These are phyloP conservation scores for Temnothorax unifasciatus DNA, from an alignment of 2,888 invertebrate species.

Conservation along the genomic window DNA sequence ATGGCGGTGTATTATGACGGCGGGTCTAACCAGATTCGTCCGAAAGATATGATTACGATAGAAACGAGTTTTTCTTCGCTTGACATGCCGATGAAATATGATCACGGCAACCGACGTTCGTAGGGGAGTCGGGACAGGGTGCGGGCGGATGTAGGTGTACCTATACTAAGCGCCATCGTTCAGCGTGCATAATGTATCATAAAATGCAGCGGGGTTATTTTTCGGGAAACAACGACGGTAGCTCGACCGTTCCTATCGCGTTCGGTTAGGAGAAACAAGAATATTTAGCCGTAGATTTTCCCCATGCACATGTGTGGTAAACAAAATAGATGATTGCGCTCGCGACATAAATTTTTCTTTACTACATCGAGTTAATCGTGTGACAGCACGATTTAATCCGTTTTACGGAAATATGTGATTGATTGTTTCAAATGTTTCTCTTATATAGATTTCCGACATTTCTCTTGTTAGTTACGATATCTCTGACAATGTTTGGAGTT, in stretches of 20 bases:
- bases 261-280: conserved; percentile 22
- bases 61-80: conserved; percentile 57
- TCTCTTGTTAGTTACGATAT: background rate
- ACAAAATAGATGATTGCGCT: background rate
- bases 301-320: background rate
- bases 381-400: background rate
- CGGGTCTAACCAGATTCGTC: conserved; percentile 53
- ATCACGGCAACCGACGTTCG: conserved; percentile 48
- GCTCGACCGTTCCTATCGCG: conserved; percentile 34
- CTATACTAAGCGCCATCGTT: conserved; percentile 47
- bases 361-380: background rate
- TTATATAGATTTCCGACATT: background rate
- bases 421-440: background rate
- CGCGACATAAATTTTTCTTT: conserved; percentile 12
- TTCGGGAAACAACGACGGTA: conserved; percentile 51
- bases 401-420: background rate
- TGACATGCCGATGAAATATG: conserved; percentile 59
- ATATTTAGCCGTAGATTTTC: conserved; percentile 32
- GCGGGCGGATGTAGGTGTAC: conserved; percentile 10
- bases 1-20: conserved; percentile 45
- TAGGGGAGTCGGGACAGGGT: background rate
- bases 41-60: conserved; percentile 55
- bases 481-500: background rate
- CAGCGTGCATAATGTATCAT: conserved; percentile 57
- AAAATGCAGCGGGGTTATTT: conserved; percentile 49